Base-by-base conservation (phyloP, 2,797 vertebrate genomes). In the Onychomys leucogaster region DNA sequence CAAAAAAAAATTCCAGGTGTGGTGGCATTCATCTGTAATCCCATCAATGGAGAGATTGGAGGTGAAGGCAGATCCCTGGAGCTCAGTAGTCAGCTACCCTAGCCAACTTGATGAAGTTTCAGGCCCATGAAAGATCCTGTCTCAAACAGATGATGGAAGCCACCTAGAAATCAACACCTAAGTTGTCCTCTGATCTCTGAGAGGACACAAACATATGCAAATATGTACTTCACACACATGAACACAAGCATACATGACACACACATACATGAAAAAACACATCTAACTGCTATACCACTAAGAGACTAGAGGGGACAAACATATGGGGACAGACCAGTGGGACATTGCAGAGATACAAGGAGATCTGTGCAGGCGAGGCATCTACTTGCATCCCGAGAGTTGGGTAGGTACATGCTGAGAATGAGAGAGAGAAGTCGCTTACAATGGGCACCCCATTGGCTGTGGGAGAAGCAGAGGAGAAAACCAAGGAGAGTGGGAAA, bases 331-430 rank as follows among this genome's bases (percentile, higher is more conserved):
- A 65, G 55, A 4, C 16, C 75, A 34, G 13, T 0, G 19, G 19
- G 67, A 6, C 14, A 4, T 0, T 2, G 23, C 34, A 25, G 67
- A 19, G 43, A 41, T 9, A 13, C 34, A 19, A 57, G 61, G 73
- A 49, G n/a, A 13, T 37, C 46, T n/a, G 63, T n/a, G 25, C 5
- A 19, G n/a, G 29, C 13, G 32, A 32, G 2, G 6, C 4, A 0
- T 17, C 27, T 0, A 0, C 17, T 3, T 6, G 61, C 34, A 1
- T 12, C 71, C 43, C 16, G 8, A 0, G 0, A 14, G 34, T 2
- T 6, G 14, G 4, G 9, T 3, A 7, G 67, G 10, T 8, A 3
- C 6, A 13, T 8, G 41, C 1, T 29, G 71, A 78, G 8, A 76
- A 34, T 21, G 4, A 23, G 0, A 23, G 34, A 43, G 13, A 17